These are phyloP conservation scores for Epizoanthus stellaris DNA, from an alignment of 92 coral and sea anemone species.

Conservation along the genomic window DNA sequence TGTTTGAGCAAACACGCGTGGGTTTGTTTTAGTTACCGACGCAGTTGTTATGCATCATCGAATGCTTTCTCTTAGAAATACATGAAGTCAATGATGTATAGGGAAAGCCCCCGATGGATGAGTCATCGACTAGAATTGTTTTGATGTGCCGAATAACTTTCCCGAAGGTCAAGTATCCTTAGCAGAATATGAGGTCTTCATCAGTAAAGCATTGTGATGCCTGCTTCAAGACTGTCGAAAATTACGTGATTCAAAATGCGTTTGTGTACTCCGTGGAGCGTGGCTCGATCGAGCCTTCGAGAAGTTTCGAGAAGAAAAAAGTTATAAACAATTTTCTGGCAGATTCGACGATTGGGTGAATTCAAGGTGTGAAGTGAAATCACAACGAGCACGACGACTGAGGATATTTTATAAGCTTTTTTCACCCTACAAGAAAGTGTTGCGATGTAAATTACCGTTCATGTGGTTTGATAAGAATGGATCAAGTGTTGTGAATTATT, in stretches of 20 bases:
- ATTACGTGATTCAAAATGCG: conserved; percentile 43
- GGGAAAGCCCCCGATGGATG: too few relatives aligned
- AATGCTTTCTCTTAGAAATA: too few relatives aligned
- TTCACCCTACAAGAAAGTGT: background rate
- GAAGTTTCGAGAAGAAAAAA: conserved; percentile 49
- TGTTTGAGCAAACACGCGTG: too few relatives aligned
- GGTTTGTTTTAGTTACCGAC: too few relatives aligned
- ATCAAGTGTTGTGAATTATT: too few relatives aligned
- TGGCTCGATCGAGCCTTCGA: conserved; percentile 57
- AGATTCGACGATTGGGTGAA: conserved; percentile 58
- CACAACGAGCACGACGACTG: conserved; percentile 52
- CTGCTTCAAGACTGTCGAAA: conserved; percentile 30
- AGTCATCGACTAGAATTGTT: too few relatives aligned
- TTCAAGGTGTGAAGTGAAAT: conserved; percentile 41
- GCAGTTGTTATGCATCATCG: too few relatives aligned
- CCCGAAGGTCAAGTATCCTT: background rate
- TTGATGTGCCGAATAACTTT: too few relatives aligned
- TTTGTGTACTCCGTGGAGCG: conserved; percentile 51
- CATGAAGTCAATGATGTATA: too few relatives aligned
- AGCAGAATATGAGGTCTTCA: conserved; percentile 28
- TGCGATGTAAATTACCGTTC: too few relatives aligned
- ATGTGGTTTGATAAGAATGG: too few relatives aligned
- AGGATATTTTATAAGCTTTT: background rate
- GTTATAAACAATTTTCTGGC: background rate
- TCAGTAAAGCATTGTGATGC: conserved; percentile 13